Base-by-base conservation (phyloP, 2,113 vertebrate genomes). In the Xyliphius kryptos region DNA sequence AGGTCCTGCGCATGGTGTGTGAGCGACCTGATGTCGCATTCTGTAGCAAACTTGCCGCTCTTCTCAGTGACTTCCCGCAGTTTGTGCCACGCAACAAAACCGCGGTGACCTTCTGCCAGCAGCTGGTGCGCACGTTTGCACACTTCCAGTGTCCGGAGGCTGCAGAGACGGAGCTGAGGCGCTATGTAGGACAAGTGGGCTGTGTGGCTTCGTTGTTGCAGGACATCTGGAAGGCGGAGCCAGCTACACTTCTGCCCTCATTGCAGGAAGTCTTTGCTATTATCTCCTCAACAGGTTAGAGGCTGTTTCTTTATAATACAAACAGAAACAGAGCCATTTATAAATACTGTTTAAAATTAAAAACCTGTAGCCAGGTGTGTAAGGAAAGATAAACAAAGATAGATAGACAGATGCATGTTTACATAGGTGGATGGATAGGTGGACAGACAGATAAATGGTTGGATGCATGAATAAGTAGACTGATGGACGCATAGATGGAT, bases 181-280 rank as follows among this genome's bases (percentile, higher is more conserved):
- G 92, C 49, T 99, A 95, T 46, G 92, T 99, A 22, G 84, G 89
- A 13, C 94, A 95, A 72, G 96, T 98, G 74, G 94, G 87, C 0
- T 92, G 92, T 79, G 94, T 97, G 62, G 92, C 94, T 77, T 85
- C 81, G 2, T 81, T 99, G 61, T 86, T 99, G 16, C 90, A 93
- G 73, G 92, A 89, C 76, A 89, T 97, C 81, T 98, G 96, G 95
- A 95, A 97, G 78, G 87, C 89, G 0, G 92, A 99, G 66, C 93
- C 92, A 2, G 80, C 89, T 47, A 92, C 92, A 0, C 82, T 99
- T 76, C 82, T 98, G 49, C 93, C 94, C 3, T 97, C 95, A 1
- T 74, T 98, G 63, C 94, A 97, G 79, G 96, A 98, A 69, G 91
- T 99, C 6, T 99, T 99, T 61, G 90, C 94, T 1, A 88, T 93